phyloP scores from a whole-genome alignment of 2,113 vertebrate genomes.

The Zosterops pallidus region DNA sequence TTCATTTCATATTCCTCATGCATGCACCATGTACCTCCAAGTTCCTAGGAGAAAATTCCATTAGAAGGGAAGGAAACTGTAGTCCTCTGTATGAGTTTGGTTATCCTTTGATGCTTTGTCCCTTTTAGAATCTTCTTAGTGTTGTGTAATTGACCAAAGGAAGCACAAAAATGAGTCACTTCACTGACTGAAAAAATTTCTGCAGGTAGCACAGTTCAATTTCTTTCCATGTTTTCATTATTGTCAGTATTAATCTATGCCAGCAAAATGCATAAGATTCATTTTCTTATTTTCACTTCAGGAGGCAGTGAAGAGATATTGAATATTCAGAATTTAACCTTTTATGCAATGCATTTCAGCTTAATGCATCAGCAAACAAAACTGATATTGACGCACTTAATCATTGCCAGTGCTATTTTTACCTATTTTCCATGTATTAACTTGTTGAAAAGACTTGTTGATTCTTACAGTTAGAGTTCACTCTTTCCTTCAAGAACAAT shows the following conservation, averaged over 20 bases:
- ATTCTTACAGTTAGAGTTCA: neutral
- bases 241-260: neutral
- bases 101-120: neutral
- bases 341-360: neutral
- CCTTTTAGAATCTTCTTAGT: neutral
- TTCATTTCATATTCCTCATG: neutral
- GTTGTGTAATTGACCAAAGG: neutral
- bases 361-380: neutral
- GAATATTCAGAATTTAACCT: neutral
- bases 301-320: neutral
- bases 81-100: neutral
- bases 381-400: neutral
- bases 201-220: neutral
- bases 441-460: neutral
- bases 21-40: neutral
- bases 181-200: neutral
- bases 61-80: neutral
- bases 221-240: neutral
- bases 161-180: neutral
- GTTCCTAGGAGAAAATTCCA: neutral
- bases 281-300: constrained; percentile 25
- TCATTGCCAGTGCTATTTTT: neutral
- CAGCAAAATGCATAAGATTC: neutral
- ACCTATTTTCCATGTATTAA: neutral
- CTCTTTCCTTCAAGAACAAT: neutral